A percentile compares a stretch with the other conserved stretches of the same genome.
Conservation (phyloP, 2,888 invertebrate species). For the Drosophila anceps region DNA sequence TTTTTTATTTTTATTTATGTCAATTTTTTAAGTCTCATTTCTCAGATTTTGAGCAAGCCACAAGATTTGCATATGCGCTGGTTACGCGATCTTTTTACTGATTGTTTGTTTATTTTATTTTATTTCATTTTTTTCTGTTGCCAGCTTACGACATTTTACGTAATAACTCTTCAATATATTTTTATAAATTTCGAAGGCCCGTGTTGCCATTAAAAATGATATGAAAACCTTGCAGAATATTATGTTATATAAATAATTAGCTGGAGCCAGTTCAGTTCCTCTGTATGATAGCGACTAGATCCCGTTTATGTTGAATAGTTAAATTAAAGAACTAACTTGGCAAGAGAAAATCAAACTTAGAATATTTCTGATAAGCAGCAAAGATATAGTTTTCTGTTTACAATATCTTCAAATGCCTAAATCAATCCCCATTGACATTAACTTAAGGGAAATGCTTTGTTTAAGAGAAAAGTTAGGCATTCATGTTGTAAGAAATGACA, state of each 20-base stretch:
- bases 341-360: not conserved
- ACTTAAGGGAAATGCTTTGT: not conserved
- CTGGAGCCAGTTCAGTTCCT: not conserved
- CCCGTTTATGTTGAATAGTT: not conserved
- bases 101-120: not conserved
- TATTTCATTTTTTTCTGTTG: not conserved
- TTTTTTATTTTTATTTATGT: not conserved
- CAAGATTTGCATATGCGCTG: conserved; percentile 7
- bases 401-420: not conserved
- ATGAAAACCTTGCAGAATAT: not conserved
- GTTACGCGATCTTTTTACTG: conserved; percentile 6
- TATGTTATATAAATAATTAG: not conserved
- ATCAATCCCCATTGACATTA: too few species aligned
- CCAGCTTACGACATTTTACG: conserved; percentile 1
- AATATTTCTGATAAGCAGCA: not conserved
- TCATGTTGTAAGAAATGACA: not conserved
- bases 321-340: too few species aligned
- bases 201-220: not conserved
- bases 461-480: not conserved
- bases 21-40: conserved; percentile 1
- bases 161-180: conserved; percentile 9
- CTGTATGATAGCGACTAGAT: not conserved
- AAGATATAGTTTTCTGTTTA: not conserved
- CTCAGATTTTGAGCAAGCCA: conserved; percentile 5
- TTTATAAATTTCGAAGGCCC: conserved; percentile 2